Evolutionary conservation across 2,888 invertebrate species (phyloP), one percentile per base, ranked within the genome.

Genomic region (Agriopis aurantiaria): DNA sequence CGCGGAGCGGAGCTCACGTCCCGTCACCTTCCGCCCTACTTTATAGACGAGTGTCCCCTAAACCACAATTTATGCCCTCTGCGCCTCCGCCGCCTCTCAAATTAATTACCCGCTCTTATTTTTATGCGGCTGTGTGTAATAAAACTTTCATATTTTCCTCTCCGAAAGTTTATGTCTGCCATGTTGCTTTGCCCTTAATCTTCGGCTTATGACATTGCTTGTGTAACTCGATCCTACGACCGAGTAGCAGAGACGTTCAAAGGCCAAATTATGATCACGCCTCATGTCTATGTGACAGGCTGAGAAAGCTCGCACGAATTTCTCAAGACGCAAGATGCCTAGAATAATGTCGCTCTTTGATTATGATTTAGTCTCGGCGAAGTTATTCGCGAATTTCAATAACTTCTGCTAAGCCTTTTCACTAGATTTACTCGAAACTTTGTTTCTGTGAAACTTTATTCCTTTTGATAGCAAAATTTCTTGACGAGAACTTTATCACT

Each of bases 21-120:
- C 85, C 84, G 83, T 90, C 90, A 91, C 91, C 89, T 89, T 86
- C 82, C 86, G 86, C 81, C 86, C 87, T 84, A 88, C 81, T 92
- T 91, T 91, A 91, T 89, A 87, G 85, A 85, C 87, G 82, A 73
- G 78, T 88, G 90, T 90, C 88, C 86, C 85, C 88, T 84, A 85
- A 88, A 87, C 88, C 87, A 83, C 87, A 88, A 89, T 91, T 92
- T 91, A 92, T 89, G 85, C 82, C 83, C 80, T 79, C 79, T 79
- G 80, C 81, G 72, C 79, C 81, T 82, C 82, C 80, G 77, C 82
- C 78, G 80, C 80, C 80, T 80, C 81, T 83, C 80, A 81, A 80
- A 83, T 81, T 82, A 82, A 84, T 84, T 84, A 82, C 81, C 78
- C 82, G 79, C 80, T 83, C 72, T 75, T 69, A 72, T 72, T 72